phyloP scores from a whole-genome alignment of 2,888 invertebrate genomes.

The Norana najaformis region DNA sequence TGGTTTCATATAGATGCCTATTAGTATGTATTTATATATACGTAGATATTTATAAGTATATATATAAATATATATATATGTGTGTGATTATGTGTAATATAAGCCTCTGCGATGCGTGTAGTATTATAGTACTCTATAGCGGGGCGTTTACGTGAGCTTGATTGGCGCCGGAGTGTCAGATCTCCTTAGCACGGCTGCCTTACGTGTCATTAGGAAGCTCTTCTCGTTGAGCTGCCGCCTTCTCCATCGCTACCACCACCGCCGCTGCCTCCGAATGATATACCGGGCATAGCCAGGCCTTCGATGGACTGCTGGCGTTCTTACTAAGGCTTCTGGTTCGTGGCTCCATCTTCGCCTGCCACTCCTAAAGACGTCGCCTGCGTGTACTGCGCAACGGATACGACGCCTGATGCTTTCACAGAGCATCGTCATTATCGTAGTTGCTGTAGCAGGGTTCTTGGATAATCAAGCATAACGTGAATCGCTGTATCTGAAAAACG shows the following conservation, averaged over 20 bases:
- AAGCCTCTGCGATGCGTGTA: conserved; percentile 13
- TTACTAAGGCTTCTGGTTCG: neutral
- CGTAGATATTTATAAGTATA: neutral
- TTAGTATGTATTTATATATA: neutral
- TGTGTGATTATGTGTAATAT: no score
- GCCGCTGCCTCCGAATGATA: neutral
- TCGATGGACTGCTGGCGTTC: neutral
- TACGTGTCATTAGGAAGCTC: conserved; percentile 5
- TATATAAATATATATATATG: neutral
- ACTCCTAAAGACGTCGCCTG: neutral
- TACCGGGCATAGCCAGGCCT: neutral
- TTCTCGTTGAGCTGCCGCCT: neutral
- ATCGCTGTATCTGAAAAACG: neutral
- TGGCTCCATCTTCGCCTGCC: neutral
- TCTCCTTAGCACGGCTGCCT: neutral
- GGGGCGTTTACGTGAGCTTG: neutral
- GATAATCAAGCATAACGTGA: neutral
- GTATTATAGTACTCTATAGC: neutral
- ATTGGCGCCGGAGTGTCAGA: neutral
- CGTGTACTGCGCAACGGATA: neutral
- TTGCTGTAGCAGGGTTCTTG: neutral
- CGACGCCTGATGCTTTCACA: neutral
- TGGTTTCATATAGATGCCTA: no score
- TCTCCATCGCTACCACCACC: neutral
- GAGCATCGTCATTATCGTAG: neutral